These are phyloP conservation scores for Gymnocheta viridis DNA, from an alignment of 2,888 invertebrate genomes.

Conservation along the genomic window DNA sequence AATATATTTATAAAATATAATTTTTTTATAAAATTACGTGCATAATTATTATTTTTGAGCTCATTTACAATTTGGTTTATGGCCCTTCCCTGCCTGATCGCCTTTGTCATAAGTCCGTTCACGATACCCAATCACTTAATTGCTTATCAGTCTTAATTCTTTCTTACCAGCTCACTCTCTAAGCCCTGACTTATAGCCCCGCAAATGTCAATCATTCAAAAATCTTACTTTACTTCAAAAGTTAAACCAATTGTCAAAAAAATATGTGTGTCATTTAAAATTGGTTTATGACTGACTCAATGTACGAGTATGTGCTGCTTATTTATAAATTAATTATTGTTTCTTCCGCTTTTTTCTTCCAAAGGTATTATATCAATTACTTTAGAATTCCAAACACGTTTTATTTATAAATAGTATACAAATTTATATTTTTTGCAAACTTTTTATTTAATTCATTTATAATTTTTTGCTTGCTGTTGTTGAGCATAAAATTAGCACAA, in stretches of 20 bases:
- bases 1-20: no score
- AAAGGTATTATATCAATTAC: conserved; percentile 22
- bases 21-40: no score
- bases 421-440: conserved; percentile 42
- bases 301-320: not conserved
- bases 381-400: conserved; percentile 59
- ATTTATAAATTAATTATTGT: conserved; percentile 34
- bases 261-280: conserved; percentile 46
- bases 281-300: conserved; percentile 1
- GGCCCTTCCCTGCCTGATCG: not conserved
- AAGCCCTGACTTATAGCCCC: conserved; percentile 4
- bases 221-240: not conserved
- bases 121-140: no score
- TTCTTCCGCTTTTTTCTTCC: conserved; percentile 44
- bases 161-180: conserved; percentile 4
- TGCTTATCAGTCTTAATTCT: no score
- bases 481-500: conserved; percentile 61
- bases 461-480: conserved; percentile 24
- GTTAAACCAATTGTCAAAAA: not conserved
- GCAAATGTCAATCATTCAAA: not conserved
- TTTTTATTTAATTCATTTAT: not conserved
- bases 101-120: not conserved
- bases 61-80: not conserved
- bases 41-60: not conserved
- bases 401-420: conserved; percentile 46